phyloP scores from a whole-genome alignment of 2,797 vertebrate species.

The Mormyrus hasselquistii region DNA sequence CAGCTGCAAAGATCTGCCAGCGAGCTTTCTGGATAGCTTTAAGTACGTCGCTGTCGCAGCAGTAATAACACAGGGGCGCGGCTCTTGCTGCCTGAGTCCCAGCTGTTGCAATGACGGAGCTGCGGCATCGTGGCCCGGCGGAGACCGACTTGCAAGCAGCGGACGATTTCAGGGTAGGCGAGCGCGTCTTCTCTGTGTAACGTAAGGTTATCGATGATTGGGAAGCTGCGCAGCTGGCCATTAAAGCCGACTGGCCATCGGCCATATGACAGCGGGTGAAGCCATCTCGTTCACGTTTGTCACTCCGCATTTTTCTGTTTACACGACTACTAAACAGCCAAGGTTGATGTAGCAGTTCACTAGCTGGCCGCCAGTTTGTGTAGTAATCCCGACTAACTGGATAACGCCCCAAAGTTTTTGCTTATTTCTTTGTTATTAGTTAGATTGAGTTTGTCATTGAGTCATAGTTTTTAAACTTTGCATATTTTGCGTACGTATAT shows the following conservation, averaged over 20 bases:
- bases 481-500: background rate
- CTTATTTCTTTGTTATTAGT: background rate
- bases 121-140: conserved; percentile 58
- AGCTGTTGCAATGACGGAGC: conserved; percentile 57
- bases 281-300: background rate
- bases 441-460: background rate
- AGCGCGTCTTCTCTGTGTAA: background rate
- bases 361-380: background rate
- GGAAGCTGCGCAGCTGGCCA: background rate
- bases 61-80: conserved; percentile 23
- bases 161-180: conserved; percentile 33
- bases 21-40: conserved; percentile 3
- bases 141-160: conserved; percentile 54
- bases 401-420: background rate
- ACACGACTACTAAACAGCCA: background rate
- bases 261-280: background rate
- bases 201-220: background rate
- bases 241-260: background rate
- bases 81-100: conserved; percentile 21
- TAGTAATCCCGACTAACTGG: background rate
- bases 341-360: background rate
- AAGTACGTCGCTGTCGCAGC: background rate
- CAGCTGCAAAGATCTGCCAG: background rate
- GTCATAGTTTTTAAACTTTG: background rate
- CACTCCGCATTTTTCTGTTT: background rate